These are phyloP conservation scores for Drosophila aldrichi DNA, from an alignment of 2,888 invertebrate genomes.

Conservation along the genomic window DNA sequence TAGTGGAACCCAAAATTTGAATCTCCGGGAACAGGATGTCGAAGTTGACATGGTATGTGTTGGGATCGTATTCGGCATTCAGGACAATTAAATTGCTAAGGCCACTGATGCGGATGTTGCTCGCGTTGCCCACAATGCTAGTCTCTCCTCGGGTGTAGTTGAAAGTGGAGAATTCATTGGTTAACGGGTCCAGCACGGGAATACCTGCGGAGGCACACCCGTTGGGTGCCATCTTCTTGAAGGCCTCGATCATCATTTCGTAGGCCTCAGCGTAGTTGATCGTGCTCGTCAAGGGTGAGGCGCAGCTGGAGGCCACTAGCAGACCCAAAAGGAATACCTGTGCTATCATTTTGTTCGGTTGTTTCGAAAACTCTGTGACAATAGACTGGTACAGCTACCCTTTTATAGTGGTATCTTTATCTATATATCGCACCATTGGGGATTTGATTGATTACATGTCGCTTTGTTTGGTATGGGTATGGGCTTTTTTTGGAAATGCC, in stretches of 20 bases:
- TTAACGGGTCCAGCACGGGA: conserved; percentile 65
- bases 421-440: conserved; percentile 3
- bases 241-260: conserved; percentile 41
- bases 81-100: conserved; percentile 59
- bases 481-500: neutral
- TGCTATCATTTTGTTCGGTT: conserved; percentile 38
- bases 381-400: neutral
- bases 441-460: conserved; percentile 34
- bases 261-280: conserved; percentile 54
- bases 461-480: neutral
- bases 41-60: conserved; percentile 49
- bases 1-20: conserved; percentile 62
- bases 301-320: conserved; percentile 25
- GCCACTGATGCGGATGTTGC: conserved; percentile 66
- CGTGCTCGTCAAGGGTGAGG: conserved; percentile 22
- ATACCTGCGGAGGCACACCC: conserved; percentile 60
- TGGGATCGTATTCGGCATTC: conserved; percentile 44
- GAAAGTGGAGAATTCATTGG: conserved; percentile 30
- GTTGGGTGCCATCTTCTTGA: conserved; percentile 68
- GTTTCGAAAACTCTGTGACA: conserved; percentile 3
- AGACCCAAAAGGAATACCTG: conserved; percentile 42
- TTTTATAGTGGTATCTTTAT: conserved; percentile 30
- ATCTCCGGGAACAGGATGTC: conserved; percentile 63
- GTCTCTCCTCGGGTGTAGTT: conserved; percentile 35
- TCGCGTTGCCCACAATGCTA: conserved; percentile 57